A percentile compares a stretch with the other conserved stretches of the same genome.
These are phyloP conservation scores for Propithecus coquereli DNA, from an alignment of 2,113 vertebrate species.

Conservation along the genomic window DNA sequence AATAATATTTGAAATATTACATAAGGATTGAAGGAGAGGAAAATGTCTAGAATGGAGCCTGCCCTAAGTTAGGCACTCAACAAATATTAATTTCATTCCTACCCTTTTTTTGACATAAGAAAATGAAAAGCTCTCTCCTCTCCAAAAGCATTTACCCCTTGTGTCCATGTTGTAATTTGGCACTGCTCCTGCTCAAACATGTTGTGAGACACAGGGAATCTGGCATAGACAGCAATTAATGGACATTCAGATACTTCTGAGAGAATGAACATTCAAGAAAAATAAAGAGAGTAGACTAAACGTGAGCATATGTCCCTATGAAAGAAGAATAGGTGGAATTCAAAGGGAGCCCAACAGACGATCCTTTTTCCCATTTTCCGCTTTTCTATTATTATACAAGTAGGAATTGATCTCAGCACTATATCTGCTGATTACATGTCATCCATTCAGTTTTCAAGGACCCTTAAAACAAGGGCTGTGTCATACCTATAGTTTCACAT, in stretches of 20 bases:
- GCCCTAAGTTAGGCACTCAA: background rate
- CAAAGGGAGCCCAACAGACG: background rate
- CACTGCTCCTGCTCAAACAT: background rate
- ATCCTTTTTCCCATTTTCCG: background rate
- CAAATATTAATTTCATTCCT: constrained; percentile 24
- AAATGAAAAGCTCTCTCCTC: background rate
- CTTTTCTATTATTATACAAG: background rate
- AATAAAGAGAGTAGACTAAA: background rate
- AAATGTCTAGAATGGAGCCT: background rate
- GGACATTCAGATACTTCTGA: background rate
- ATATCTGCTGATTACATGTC: background rate
- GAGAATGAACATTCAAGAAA: background rate
- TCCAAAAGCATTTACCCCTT: constrained; percentile 9
- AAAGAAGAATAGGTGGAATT: background rate
- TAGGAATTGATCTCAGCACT: background rate
- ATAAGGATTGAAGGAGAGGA: background rate
- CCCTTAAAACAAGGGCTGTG: background rate
- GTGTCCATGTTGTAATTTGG: background rate
- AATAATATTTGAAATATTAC: background rate
- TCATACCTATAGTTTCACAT: background rate
- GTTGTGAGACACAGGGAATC: background rate
- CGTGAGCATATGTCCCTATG: background rate
- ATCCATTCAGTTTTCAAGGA: background rate
- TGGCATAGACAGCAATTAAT: background rate
- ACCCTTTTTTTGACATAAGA: constrained; percentile 1